Evolutionary conservation across 2,113 vertebrate genomes (phyloP).

Genomic region (Odobenus rosmarus): DNA sequence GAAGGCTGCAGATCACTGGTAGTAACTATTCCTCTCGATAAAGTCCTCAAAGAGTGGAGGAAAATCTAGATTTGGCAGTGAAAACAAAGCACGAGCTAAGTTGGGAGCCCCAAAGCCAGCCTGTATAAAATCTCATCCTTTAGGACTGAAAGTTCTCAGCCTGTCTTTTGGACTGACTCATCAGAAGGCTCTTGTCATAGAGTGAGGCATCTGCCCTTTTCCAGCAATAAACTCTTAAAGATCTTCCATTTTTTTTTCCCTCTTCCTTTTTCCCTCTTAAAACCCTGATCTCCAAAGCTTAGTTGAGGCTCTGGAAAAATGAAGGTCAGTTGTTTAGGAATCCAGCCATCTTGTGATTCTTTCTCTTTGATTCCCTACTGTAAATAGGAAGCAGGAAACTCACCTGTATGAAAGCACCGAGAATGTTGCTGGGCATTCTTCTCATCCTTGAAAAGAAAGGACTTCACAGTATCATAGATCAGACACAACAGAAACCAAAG

Average conservation of each 20-base stretch:
- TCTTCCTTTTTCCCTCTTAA: not conserved
- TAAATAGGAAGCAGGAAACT: not conserved
- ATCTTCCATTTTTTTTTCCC: not conserved
- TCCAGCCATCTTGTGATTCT: not conserved
- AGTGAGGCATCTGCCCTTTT: not conserved
- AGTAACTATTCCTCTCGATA: not conserved
- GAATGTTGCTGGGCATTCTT: not conserved
- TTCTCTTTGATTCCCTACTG: not conserved
- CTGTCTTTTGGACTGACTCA: not conserved
- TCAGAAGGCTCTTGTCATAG: not conserved
- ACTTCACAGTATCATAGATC: not conserved
- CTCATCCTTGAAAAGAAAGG: not conserved
- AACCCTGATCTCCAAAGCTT: not conserved
- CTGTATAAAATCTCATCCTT: not conserved
- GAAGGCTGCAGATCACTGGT: not conserved
- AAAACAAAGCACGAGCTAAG: not conserved
- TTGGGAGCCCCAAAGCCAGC: not conserved
- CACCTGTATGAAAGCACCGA: not conserved
- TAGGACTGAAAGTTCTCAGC: not conserved
- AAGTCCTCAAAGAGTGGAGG: not conserved
- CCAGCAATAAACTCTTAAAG: not conserved
- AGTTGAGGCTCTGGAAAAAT: not conserved
- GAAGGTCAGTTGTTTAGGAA: not conserved
- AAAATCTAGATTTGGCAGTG: not conserved
- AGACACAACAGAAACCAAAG: not conserved